A percentile compares a stretch with the other conserved stretches of the same genome.
These are phyloP conservation scores for Embidobia sp. DNA, from an alignment of 2,888 invertebrate genomes.

Conservation along the genomic window DNA sequence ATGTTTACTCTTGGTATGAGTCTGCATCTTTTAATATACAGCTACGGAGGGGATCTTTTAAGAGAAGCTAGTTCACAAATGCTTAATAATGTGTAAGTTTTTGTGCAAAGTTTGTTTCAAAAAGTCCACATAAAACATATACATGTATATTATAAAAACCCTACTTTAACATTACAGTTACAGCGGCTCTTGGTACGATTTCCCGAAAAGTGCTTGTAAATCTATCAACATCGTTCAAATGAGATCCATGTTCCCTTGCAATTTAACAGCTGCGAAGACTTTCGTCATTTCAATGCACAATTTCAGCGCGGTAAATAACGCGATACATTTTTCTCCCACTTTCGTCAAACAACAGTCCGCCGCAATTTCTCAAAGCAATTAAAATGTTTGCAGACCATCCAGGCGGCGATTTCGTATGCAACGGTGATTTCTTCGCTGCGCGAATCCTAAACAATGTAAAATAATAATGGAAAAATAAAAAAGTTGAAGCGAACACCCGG, in stretches of 20 bases:
- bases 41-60: conserved; percentile 14
- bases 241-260: conserved; percentile 27
- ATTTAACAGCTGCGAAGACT: conserved; percentile 34
- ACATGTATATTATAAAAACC: too few species aligned
- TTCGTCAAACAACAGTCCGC: not conserved
- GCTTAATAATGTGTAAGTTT: conserved; percentile 7
- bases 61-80: not conserved
- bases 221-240: conserved; percentile 19
- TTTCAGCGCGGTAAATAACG: conserved; percentile 37
- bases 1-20: conserved; percentile 9
- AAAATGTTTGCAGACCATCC: conserved; percentile 13
- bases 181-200: conserved; percentile 21
- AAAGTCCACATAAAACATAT: too few species aligned
- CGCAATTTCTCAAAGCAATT: not conserved
- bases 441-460: not conserved
- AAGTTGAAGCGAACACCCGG: too few species aligned
- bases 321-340: too few species aligned
- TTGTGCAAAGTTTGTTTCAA: too few species aligned
- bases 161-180: conserved; percentile 28
- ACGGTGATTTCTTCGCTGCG: conserved; percentile 15
- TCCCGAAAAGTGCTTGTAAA: conserved; percentile 5
- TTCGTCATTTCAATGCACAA: conserved; percentile 38
- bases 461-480: conserved; percentile 12
- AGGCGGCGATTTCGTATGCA: conserved; percentile 29
- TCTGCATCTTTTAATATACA: conserved; percentile 13